Percentiles rank a stretch among this genome's conserved stretches.
Evolutionary conservation across 92 coral and sea anemone genomes (phyloP).

Genomic region (Porites evermanni): DNA sequence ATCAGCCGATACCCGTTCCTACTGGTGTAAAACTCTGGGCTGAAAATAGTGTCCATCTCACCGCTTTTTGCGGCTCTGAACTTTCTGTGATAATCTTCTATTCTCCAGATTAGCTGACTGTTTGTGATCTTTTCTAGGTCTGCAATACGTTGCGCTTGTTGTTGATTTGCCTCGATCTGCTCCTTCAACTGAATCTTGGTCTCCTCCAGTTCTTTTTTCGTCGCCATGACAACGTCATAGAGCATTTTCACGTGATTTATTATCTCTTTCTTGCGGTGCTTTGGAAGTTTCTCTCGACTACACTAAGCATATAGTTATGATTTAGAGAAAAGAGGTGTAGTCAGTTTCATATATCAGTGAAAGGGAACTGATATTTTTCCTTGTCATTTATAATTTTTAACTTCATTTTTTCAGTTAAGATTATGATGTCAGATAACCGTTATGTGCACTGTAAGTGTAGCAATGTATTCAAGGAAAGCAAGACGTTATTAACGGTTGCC

Average conservation of each 20-base stretch:
- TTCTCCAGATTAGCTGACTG: constrained; percentile 78
- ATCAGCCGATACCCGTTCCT: constrained; percentile 62
- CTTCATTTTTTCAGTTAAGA: too few relatives aligned
- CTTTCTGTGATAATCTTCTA: constrained; percentile 63
- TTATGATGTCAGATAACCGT: too few relatives aligned
- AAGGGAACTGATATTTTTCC: too few relatives aligned
- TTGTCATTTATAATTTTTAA: too few relatives aligned
- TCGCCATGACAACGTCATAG: constrained; percentile 49
- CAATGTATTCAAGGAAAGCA: too few relatives aligned
- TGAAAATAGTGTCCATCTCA: constrained; percentile 43
- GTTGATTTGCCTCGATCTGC: constrained; percentile 51
- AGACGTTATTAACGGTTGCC: too few relatives aligned
- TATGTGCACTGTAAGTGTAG: too few relatives aligned
- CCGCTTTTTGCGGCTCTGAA: constrained; percentile 4
- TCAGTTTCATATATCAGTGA: too few relatives aligned
- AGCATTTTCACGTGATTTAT: constrained; percentile 50
- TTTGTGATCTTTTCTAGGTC: constrained; percentile 77
- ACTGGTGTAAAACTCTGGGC: constrained; percentile 60
- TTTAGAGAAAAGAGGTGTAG: neutral
- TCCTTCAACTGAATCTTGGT: constrained; percentile 43
- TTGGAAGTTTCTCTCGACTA: constrained; percentile 64
- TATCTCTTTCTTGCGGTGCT: constrained; percentile 53
- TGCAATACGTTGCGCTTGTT: constrained; percentile 63
- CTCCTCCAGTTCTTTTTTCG: constrained; percentile 47
- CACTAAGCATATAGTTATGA: constrained; percentile 13